phyloP scores from a whole-genome alignment of 2,888 invertebrate species.

The Lepidonotus clava region DNA sequence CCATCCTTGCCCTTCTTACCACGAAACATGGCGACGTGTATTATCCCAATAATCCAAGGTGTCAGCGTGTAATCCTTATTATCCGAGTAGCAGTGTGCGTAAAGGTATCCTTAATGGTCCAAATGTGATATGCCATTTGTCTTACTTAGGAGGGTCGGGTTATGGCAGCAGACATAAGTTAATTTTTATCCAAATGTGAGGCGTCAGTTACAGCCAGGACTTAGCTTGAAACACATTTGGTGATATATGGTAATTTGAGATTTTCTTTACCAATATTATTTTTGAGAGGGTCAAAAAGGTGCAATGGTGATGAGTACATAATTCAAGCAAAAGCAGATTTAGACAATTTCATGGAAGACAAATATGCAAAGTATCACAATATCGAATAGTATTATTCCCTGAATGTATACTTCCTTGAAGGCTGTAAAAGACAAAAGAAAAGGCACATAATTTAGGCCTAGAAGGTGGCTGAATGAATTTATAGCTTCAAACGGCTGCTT shows the following conservation, averaged over 20 bases:
- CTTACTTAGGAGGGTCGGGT: not conserved
- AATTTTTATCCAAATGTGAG: not conserved
- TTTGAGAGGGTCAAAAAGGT: not conserved
- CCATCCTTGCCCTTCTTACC: conserved; percentile 32
- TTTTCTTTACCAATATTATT: not conserved
- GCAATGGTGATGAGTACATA: not conserved
- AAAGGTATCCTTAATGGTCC: too few species aligned
- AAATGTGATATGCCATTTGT: not conserved
- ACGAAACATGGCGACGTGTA: not conserved
- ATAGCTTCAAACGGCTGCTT: too few species aligned
- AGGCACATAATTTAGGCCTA: too few species aligned
- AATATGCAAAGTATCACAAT: not conserved
- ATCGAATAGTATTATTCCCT: not conserved
- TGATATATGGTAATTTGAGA: not conserved
- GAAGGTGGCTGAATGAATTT: too few species aligned
- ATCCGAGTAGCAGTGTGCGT: not conserved
- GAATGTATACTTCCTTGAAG: too few species aligned
- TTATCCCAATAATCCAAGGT: not conserved
- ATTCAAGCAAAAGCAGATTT: conserved; percentile 10
- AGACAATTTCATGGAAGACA: not conserved
- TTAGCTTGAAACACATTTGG: not conserved
- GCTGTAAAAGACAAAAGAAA: too few species aligned
- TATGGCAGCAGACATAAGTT: not conserved
- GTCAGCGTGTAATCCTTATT: not conserved
- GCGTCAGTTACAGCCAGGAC: not conserved